phyloP scores from a whole-genome alignment of 2,888 invertebrate genomes.

The Cantharis rufa region DNA sequence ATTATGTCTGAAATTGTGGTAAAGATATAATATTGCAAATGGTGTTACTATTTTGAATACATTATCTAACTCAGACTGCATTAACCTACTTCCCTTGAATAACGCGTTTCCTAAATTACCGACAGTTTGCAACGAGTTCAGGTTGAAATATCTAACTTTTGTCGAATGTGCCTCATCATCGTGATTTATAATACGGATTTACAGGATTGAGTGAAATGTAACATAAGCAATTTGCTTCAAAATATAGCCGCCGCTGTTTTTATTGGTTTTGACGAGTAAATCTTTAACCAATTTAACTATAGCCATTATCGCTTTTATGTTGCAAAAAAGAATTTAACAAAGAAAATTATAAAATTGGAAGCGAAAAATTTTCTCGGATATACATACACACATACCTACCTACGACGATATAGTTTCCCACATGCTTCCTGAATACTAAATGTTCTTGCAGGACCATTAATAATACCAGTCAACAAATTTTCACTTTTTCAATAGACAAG shows the following conservation, averaged over 20 bases:
- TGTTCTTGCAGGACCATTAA: not conserved
- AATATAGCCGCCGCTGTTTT: not conserved
- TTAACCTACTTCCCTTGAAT: slow-evolving; percentile 41
- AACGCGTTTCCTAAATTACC: slow-evolving; percentile 40
- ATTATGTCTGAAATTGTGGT: slow-evolving; percentile 10
- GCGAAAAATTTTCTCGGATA: too few species aligned
- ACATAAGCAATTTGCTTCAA: slow-evolving; percentile 30
- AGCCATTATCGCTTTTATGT: not conserved
- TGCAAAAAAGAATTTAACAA: not conserved
- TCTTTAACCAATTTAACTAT: not conserved
- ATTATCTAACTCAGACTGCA: slow-evolving; percentile 32
- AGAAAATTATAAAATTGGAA: not conserved
- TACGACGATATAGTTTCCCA: not conserved
- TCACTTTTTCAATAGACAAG: not conserved
- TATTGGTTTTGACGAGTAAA: not conserved
- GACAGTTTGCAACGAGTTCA: slow-evolving; percentile 37
- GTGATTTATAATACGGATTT: slow-evolving; percentile 37
- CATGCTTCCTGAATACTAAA: not conserved
- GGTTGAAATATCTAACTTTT: slow-evolving; percentile 34
- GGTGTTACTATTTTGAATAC: slow-evolving; percentile 26
- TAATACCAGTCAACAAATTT: not conserved
- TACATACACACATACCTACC: too few species aligned
- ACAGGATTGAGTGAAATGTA: slow-evolving; percentile 37
- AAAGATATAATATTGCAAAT: slow-evolving; percentile 19
- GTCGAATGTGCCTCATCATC: slow-evolving; percentile 35